phyloP scores from a whole-genome alignment of 2,888 invertebrate genomes.

The Lordiphosa andalusiaca region DNA sequence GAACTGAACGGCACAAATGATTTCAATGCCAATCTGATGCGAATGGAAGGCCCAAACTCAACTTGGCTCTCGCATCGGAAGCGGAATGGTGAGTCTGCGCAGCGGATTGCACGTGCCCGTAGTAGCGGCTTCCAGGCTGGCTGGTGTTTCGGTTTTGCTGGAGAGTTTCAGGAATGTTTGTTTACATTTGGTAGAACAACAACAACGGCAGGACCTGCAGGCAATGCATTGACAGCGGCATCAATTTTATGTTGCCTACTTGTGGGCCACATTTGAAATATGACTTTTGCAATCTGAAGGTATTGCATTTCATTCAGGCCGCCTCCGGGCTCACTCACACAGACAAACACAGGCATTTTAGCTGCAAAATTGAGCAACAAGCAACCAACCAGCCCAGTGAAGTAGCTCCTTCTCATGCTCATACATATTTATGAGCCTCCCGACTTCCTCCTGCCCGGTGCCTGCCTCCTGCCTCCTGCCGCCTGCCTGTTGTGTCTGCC shows the following conservation, averaged over 20 bases:
- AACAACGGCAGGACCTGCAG: background rate
- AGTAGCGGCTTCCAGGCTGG: slow-evolving; percentile 43
- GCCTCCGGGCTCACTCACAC: slow-evolving; percentile 5
- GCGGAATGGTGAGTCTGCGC: slow-evolving; percentile 63
- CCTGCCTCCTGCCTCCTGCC: no score
- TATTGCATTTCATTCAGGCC: slow-evolving; percentile 23
- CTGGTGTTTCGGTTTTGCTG: slow-evolving; percentile 5
- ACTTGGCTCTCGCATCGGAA: slow-evolving; percentile 25
- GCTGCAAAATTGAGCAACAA: slow-evolving; percentile 55
- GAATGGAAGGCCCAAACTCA: slow-evolving; percentile 42
- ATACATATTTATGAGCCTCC: slow-evolving; percentile 46
- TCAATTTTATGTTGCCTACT: slow-evolving; percentile 57
- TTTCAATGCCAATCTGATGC: slow-evolving; percentile 49
- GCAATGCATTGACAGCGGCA: slow-evolving; percentile 13
- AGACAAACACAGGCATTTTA: slow-evolving; percentile 23
- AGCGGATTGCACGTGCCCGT: slow-evolving; percentile 57
- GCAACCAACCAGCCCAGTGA: slow-evolving; percentile 5
- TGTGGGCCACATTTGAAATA: slow-evolving; percentile 43
- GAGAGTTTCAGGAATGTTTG: slow-evolving; percentile 64
- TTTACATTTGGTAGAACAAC: slow-evolving; percentile 41
- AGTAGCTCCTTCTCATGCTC: slow-evolving; percentile 43
- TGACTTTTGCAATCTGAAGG: slow-evolving; percentile 26
- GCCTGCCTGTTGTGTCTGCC: slow-evolving; percentile 6
- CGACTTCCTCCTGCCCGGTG: background rate
- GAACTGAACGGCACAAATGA: slow-evolving; percentile 44